Base-by-base conservation (phyloP, 2,797 vertebrate species). In the Cygnus olor region DNA sequence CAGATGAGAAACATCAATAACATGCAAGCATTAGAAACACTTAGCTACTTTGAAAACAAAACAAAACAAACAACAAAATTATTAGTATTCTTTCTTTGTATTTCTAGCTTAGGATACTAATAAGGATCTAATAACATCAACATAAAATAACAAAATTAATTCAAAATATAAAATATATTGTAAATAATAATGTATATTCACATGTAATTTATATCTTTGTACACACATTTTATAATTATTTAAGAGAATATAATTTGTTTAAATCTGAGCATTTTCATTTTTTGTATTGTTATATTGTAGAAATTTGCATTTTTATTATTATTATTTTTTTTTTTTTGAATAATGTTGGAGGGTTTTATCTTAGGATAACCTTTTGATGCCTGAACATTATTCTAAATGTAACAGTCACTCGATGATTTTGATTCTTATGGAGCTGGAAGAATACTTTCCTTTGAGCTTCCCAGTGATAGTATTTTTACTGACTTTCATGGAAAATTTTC, bases 391-490 rank as follows among this genome's bases (percentile, higher is more conserved):
- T 82, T 80, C 66, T 88, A 94, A 94, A 78, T 36, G 30, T 27
- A 58, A 2, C 27, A 70, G 81, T 86, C 76, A 3, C 38, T 79
- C 88, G 56, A 86, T 92, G n/a, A 20, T 14, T 7, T 6, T 61
- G 32, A 49, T 64, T 84, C 24, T 77, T 49, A 49, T 14, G 18
- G 56, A 88, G 51, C 3, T 90, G 53, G 12, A 94, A 95, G 85
- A 96, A 74, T 57, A 10, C 5, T 34, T 91, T 71, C 14, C 36
- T 92, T 95, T 93, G 40, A 89, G 38, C 54, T 95, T 94, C 61
- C 9, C 38, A 73, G 19, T 76, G 45, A 65, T 56, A 74, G 63
- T 54, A 91, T 91, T 93, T 92, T 85, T 78, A 94, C 83, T 96
- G 20, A 78, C 21, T 88, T 40, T 32, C 45, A 51, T 32, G 10